Conservation (phyloP, 2,113 vertebrate species). For the Lichenostomus cassidix region DNA sequence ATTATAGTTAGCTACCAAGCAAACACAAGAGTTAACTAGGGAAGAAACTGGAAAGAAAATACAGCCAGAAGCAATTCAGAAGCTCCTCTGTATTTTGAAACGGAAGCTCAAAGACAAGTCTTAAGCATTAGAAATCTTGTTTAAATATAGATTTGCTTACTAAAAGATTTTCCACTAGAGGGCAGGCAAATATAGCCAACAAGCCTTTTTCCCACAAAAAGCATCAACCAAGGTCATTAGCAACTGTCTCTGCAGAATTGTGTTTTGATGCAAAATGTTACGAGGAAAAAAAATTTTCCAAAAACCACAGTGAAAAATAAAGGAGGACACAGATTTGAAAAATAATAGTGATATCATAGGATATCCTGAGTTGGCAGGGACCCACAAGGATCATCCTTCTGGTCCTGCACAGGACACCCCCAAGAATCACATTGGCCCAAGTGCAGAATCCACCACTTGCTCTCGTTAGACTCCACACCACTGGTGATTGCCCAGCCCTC, state of each 20-base stretch:
- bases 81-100: neutral
- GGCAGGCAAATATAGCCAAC: constrained; percentile 40
- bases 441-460: neutral
- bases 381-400: neutral
- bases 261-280: neutral
- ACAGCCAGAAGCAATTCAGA: neutral
- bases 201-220: neutral
- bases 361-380: neutral
- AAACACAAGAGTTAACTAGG: neutral
- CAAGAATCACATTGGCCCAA: neutral
- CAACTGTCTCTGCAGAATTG: neutral
- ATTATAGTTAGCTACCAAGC: neutral
- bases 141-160: neutral
- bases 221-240: neutral
- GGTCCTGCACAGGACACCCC: neutral
- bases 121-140: neutral
- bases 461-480: neutral
- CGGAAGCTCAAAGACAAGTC: neutral
- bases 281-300: neutral
- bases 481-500: neutral
- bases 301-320: neutral
- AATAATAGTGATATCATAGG: neutral
- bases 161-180: constrained; percentile 56
- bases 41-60: neutral
- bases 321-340: neutral